A percentile compares a stretch with the other conserved stretches of the same genome.
These are phyloP conservation scores for Rhinopomastus cyanomelas DNA, from an alignment of 2,113 vertebrate species.

Conservation along the genomic window DNA sequence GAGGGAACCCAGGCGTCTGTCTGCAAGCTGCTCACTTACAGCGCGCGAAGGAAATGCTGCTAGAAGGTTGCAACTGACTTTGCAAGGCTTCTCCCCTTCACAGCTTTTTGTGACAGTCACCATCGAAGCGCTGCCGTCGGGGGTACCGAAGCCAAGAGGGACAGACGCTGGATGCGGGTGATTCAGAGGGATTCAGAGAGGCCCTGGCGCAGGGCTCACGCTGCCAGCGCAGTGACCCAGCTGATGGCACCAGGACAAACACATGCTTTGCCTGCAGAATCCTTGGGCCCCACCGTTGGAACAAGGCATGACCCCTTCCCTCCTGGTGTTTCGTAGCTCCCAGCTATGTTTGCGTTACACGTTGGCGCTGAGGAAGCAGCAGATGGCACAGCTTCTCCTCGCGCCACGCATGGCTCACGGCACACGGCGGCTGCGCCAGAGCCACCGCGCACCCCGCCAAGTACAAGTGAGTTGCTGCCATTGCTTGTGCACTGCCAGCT, in stretches of 20 bases:
- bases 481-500: fast-evolving
- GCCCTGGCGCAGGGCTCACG: background rate
- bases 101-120: slow-evolving; percentile 59
- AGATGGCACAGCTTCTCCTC: slow-evolving; percentile 51
- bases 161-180: slow-evolving; percentile 27
- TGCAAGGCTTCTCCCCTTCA: slow-evolving; percentile 35
- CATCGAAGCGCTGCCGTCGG: background rate
- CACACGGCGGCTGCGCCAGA: background rate
- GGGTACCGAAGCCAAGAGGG: background rate
- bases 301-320: slow-evolving; percentile 18
- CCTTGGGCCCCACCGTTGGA: background rate
- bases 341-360: slow-evolving; percentile 64
- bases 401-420: fast-evolving
- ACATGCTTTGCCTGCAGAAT: slow-evolving; percentile 34
- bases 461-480: background rate
- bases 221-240: background rate
- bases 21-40: slow-evolving; percentile 53
- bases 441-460: background rate
- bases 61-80: slow-evolving; percentile 14
- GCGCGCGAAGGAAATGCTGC: background rate
- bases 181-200: slow-evolving; percentile 22
- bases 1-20: slow-evolving; percentile 26
- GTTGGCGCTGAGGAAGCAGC: slow-evolving; percentile 26
- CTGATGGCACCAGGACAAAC: slow-evolving; percentile 27
- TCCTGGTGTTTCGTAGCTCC: slow-evolving; percentile 60